These are phyloP conservation scores for Pomacea canaliculata DNA, from an alignment of 2,888 invertebrate genomes.

Conservation along the genomic window DNA sequence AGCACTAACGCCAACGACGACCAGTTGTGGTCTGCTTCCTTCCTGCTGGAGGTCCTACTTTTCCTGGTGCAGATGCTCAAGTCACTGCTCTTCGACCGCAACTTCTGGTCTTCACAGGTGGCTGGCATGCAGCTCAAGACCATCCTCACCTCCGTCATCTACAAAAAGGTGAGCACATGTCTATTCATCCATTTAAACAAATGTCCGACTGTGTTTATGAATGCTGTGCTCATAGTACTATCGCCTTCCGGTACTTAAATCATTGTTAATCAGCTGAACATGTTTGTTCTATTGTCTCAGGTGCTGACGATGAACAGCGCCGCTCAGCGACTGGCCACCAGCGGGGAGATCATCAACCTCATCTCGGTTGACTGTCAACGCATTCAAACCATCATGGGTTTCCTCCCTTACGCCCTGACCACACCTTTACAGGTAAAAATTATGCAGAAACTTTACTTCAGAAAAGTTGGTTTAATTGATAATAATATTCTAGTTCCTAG, in stretches of 20 bases:
- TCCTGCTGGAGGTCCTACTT: slow-evolving; percentile 82
- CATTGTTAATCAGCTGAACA: too few relatives aligned
- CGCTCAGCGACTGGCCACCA: slow-evolving; percentile 59
- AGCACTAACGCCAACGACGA: slow-evolving; percentile 15
- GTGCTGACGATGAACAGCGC: slow-evolving; percentile 65
- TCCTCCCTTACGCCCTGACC: slow-evolving; percentile 61
- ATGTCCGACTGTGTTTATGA: too few relatives aligned
- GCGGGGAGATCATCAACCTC: slow-evolving; percentile 69
- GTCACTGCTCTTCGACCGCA: slow-evolving; percentile 87
- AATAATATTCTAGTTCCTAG: too few relatives aligned
- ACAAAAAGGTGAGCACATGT: slow-evolving; percentile 56
- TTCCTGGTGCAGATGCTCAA: slow-evolving; percentile 82
- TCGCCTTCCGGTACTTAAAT: too few relatives aligned
- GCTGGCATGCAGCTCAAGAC: slow-evolving; percentile 62
- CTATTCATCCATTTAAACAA: too few relatives aligned
- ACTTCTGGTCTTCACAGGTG: slow-evolving; percentile 83
- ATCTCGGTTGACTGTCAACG: slow-evolving; percentile 69
- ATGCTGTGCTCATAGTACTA: too few relatives aligned
- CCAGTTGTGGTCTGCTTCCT: slow-evolving; percentile 84
- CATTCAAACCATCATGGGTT: slow-evolving; percentile 62
- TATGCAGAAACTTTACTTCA: too few relatives aligned
- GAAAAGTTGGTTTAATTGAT: too few relatives aligned
- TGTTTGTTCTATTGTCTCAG: slow-evolving; percentile 36
- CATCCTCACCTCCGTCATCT: slow-evolving; percentile 60
- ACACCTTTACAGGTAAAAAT: slow-evolving; percentile 54